These are phyloP conservation scores for Apolygus lucorum DNA, from an alignment of 1,140 invertebrate species.

Conservation along the genomic window DNA sequence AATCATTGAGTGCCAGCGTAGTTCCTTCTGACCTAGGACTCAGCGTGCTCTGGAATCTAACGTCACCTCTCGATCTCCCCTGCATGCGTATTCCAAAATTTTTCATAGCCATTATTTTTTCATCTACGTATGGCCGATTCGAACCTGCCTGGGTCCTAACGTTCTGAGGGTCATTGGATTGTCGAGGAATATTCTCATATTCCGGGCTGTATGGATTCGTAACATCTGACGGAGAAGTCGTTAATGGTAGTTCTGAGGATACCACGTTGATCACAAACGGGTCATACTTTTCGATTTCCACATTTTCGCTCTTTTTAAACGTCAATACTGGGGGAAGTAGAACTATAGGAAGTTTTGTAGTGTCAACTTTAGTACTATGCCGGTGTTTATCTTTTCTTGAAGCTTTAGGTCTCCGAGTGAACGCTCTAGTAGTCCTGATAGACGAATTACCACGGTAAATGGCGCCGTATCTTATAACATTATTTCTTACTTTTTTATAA, in stretches of 20 bases:
- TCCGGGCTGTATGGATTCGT: not conserved
- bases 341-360: conserved; percentile 1
- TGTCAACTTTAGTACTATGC: conserved; percentile 22
- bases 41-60: not conserved
- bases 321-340: conserved; percentile 16
- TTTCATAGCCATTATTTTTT: conserved; percentile 5
- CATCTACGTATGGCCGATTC: not conserved
- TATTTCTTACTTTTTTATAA: not conserved
- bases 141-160: no score
- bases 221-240: no score
- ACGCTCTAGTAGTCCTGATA: not conserved
- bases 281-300: not conserved
- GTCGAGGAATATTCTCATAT: no score
- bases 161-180: no score
- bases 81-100: not conserved
- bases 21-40: not conserved
- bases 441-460: not conserved
- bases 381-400: not conserved
- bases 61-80: not conserved
- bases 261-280: not conserved
- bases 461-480: not conserved
- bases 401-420: not conserved
- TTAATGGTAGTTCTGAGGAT: not conserved
- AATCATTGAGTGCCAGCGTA: not conserved
- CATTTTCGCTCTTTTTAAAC: not conserved